Evolutionary conservation across 2,113 vertebrate genomes (phyloP), one percentile per base, ranked within the genome.

Genomic region (Neodontobutis hainanensis): DNA sequence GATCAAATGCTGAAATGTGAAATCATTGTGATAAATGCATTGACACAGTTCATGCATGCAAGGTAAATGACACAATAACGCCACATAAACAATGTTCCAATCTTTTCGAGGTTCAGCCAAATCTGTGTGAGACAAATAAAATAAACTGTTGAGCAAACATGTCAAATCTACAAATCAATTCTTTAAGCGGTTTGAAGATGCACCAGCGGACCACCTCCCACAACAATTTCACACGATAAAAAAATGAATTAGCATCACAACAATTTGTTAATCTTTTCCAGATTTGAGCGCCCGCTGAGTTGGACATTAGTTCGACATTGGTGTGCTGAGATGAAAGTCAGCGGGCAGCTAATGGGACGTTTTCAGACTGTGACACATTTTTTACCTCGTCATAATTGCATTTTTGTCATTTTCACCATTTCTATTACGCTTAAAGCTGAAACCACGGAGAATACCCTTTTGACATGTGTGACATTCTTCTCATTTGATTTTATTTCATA

Each of bases 101-200:
- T 71, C 27, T 44, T 19, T 65, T 60, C 14, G 57, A 35, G 35
- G 65, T 70, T 19, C 11, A 46, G 8, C 46, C 53, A 57, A 57
- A 73, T 52, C 59, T 70, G 34, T 61, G 42, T 53, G 42, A 34
- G 51, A 8, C 5, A 83, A 49, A 87, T 85, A 89, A 88, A 93
- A 93, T 94, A 88, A 92, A 93, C 93, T 89, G 89, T 89, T 88
- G 71, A 49, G 65, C 60, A 68, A 46, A 81, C 68, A 68, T 70
- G 45, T 70, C 52, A 77, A 87, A 82, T 85, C 64, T 16, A 47
- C 52, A 58, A 78, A 83, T 83, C 56, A 64, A 65, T 86, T 64
- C 62, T 69, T 43, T 68, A 68, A 77, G 45, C 38, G 57, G 55
- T 77, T 84, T 44, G 12, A 40, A 66, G 60, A 51, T 52, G 61